phyloP scores from a whole-genome alignment of 2,113 vertebrate genomes.

The Synodontis membranacea region DNA sequence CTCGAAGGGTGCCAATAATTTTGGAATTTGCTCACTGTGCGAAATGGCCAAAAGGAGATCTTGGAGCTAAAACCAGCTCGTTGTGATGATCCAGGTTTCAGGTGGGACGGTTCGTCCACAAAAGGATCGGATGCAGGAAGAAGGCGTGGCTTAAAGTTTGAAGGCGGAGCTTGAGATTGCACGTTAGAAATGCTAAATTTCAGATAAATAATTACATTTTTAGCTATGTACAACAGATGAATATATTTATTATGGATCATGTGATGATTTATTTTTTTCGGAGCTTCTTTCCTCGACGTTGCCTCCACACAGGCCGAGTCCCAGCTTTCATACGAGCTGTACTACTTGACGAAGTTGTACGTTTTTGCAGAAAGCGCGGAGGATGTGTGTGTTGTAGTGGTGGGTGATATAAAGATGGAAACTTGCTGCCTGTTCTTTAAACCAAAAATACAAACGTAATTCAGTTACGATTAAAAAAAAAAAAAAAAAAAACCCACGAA shows the following conservation, averaged over 20 bases:
- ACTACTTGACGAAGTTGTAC: not conserved
- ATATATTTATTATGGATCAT: too few relatives aligned
- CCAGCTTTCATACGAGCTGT: not conserved
- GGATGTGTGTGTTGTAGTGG: not conserved
- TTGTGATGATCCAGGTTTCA: too few relatives aligned
- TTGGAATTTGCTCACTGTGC: too few relatives aligned
- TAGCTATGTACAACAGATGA: too few relatives aligned
- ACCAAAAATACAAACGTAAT: not conserved
- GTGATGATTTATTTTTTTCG: too few relatives aligned
- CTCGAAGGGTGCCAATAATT: not conserved
- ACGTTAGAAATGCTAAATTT: not conserved
- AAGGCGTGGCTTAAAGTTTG: not conserved
- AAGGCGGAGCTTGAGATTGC: not conserved
- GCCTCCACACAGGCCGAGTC: not conserved
- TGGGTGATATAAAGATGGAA: not conserved
- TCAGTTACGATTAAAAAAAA: too few relatives aligned
- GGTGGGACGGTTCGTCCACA: too few relatives aligned
- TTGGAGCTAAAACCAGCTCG: not conserved
- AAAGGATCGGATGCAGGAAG: too few relatives aligned
- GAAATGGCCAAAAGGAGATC: not conserved
- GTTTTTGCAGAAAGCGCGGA: not conserved
- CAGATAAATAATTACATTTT: not conserved
- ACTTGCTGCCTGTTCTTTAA: not conserved
- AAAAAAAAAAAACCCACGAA: too few relatives aligned
- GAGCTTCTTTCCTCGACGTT: too few relatives aligned